These are phyloP conservation scores for Eunapius fragilis DNA, from an alignment of 37 sponge, comb jelly and placozoan genomes.

Conservation along the genomic window DNA sequence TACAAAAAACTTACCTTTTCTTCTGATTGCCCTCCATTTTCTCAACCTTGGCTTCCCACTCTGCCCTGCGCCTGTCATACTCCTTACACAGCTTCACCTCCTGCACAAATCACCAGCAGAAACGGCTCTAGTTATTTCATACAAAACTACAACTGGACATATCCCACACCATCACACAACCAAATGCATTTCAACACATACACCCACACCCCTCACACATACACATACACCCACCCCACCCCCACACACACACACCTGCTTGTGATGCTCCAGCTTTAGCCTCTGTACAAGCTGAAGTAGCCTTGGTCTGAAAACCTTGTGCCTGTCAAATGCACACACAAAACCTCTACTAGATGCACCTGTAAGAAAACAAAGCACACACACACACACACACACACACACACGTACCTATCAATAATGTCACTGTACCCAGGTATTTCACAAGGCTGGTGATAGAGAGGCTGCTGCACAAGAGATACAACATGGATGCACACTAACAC, in stretches of 20 bases:
- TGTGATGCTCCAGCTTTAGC: constrained; percentile 30
- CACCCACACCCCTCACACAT: not conserved
- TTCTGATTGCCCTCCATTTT: constrained; percentile 33
- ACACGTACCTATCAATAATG: constrained; percentile 37
- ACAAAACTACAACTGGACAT: too few relatives aligned
- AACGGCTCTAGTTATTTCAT: too few relatives aligned
- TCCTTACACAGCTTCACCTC: constrained; percentile 59
- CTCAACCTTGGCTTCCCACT: constrained; percentile 77
- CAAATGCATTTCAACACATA: too few relatives aligned
- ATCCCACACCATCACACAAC: too few relatives aligned
- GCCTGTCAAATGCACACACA: constrained; percentile 7
- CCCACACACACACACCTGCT: constrained; percentile 39
- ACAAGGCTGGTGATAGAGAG: constrained; percentile 72
- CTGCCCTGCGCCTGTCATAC: constrained; percentile 51
- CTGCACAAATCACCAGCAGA: constrained; percentile 10
- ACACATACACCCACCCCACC: not conserved
- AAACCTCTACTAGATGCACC: not conserved
- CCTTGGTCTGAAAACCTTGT: constrained; percentile 20
- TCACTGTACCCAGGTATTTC: constrained; percentile 55
- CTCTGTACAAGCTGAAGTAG: constrained; percentile 39
- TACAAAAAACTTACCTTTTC: constrained; percentile 54
- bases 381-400: not conserved
- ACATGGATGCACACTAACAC: not conserved
- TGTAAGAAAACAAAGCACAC: too few relatives aligned
- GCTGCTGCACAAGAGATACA: constrained; percentile 24